Percentiles rank a stretch among this genome's conserved stretches.
These are phyloP conservation scores for Epirrhoe alternata DNA, from an alignment of 2,888 invertebrate species.

Conservation along the genomic window DNA sequence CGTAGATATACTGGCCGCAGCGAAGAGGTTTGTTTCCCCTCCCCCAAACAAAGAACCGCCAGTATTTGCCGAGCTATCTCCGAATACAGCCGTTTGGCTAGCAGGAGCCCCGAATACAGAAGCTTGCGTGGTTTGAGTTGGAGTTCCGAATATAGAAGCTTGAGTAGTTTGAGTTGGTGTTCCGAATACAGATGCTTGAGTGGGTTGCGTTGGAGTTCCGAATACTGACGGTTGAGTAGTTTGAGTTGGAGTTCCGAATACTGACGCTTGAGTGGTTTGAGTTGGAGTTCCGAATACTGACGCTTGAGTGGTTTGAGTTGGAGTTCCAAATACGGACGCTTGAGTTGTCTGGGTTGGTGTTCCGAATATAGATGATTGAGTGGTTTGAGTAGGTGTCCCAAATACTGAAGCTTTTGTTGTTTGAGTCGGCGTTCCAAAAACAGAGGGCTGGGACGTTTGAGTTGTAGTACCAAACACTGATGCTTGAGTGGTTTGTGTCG, in stretches of 20 bases:
- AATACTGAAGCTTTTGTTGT: slow-evolving; percentile 50
- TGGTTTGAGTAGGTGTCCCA: slow-evolving; percentile 47
- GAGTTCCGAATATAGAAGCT: slow-evolving; percentile 44
- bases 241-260: slow-evolving; percentile 49
- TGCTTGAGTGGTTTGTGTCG: slow-evolving; percentile 41
- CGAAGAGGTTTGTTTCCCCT: slow-evolving; percentile 69
- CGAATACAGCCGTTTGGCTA: slow-evolving; percentile 54
- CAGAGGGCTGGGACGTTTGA: slow-evolving; percentile 46
- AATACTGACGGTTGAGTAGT: slow-evolving; percentile 50
- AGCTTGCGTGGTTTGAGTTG: slow-evolving; percentile 40
- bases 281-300: slow-evolving; percentile 52
- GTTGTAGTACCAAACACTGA: slow-evolving; percentile 46
- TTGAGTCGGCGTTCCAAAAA: slow-evolving; percentile 48
- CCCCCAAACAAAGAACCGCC: slow-evolving; percentile 68
- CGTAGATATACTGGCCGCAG: slow-evolving; percentile 76
- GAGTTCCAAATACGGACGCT: slow-evolving; percentile 51
- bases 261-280: slow-evolving; percentile 41
- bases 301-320: slow-evolving; percentile 44
- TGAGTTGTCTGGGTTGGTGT: slow-evolving; percentile 42
- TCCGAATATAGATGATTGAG: slow-evolving; percentile 52
- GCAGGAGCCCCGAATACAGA: background rate
- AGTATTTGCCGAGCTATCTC: slow-evolving; percentile 56
- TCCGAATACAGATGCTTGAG: slow-evolving; percentile 50
- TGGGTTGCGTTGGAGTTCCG: slow-evolving; percentile 43
- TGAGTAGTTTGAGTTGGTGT: slow-evolving; percentile 40